phyloP scores from a whole-genome alignment of 2,797 vertebrate genomes.

The Moxostoma hubbsi region DNA sequence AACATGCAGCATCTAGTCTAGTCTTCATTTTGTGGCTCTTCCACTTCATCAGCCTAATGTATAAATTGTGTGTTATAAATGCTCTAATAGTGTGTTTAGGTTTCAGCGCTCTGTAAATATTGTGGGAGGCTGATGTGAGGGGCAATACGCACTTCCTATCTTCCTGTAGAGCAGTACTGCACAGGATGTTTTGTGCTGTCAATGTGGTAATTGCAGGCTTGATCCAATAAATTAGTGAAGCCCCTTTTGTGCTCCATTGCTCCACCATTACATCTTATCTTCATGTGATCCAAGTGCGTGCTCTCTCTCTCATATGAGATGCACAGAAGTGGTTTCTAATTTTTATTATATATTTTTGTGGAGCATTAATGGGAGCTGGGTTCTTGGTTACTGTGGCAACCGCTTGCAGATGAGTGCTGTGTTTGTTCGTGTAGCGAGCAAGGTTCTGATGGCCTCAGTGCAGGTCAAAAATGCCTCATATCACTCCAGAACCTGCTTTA shows the following conservation, averaged over 20 bases:
- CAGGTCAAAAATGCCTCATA: not conserved
- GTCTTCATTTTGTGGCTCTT: not conserved
- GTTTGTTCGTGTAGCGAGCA: conserved; percentile 40
- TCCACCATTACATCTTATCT: conserved; percentile 13
- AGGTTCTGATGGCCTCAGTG: not conserved
- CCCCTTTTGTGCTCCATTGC: conserved; percentile 38
- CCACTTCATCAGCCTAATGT: not conserved
- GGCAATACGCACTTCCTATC: conserved; percentile 28
- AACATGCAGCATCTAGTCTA: not conserved
- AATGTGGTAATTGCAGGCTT: conserved; percentile 65
- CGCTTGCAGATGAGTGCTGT: conserved; percentile 58
- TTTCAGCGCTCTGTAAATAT: conserved; percentile 42
- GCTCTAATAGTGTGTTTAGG: conserved; percentile 19
- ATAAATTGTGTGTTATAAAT: conserved; percentile 39
- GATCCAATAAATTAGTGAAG: conserved; percentile 59
- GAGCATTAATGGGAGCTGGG: conserved; percentile 53
- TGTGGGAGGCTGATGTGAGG: conserved; percentile 24
- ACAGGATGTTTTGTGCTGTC: conserved; percentile 51
- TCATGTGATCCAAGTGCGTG: not conserved
- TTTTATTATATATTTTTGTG: conserved; percentile 35
- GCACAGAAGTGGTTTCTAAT: conserved; percentile 19
- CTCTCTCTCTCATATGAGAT: not conserved
- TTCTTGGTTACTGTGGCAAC: conserved; percentile 72
- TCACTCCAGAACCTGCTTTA: not conserved
- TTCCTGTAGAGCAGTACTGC: conserved; percentile 27